Percentiles rank a stretch among this genome's conserved stretches.
Evolutionary conservation across 2,113 vertebrate genomes (phyloP).

Genomic region (Muntiacus muntjak): DNA sequence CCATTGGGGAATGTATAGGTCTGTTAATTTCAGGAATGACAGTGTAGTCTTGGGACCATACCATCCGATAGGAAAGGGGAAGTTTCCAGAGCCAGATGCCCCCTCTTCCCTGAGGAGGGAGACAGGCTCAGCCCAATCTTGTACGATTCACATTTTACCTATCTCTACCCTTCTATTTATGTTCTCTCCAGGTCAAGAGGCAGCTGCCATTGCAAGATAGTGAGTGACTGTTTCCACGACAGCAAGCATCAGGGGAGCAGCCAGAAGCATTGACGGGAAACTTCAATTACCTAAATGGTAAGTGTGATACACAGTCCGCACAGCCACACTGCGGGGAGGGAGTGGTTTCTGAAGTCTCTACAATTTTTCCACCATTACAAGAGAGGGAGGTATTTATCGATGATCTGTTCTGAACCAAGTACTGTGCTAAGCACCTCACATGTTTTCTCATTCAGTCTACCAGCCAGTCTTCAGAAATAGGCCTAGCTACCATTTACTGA

Average conservation of each 20-base stretch:
- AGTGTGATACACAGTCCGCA: background rate
- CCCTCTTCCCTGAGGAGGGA: background rate
- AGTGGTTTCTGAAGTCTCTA: background rate
- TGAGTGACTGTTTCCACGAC: background rate
- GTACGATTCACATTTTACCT: background rate
- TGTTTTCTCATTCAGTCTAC: background rate
- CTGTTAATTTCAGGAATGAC: slow-evolving; percentile 11
- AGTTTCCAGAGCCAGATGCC: background rate
- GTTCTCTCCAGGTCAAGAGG: slow-evolving; percentile 51
- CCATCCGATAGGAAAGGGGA: background rate
- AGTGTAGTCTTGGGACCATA: background rate
- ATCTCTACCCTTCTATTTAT: slow-evolving; percentile 17
- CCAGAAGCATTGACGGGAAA: background rate
- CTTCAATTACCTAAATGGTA: slow-evolving; percentile 53
- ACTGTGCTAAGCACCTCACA: background rate
- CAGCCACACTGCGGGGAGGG: background rate
- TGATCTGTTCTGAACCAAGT: background rate
- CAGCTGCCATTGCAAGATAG: background rate
- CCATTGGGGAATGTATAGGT: background rate
- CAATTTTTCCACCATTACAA: background rate
- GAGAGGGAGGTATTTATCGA: background rate
- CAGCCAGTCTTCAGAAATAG: background rate
- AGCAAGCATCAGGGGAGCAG: background rate
- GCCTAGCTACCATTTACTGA: background rate
- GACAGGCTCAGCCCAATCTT: background rate